phyloP scores from a whole-genome alignment of 2,888 invertebrate species.

The Cheilosia scutellata region DNA sequence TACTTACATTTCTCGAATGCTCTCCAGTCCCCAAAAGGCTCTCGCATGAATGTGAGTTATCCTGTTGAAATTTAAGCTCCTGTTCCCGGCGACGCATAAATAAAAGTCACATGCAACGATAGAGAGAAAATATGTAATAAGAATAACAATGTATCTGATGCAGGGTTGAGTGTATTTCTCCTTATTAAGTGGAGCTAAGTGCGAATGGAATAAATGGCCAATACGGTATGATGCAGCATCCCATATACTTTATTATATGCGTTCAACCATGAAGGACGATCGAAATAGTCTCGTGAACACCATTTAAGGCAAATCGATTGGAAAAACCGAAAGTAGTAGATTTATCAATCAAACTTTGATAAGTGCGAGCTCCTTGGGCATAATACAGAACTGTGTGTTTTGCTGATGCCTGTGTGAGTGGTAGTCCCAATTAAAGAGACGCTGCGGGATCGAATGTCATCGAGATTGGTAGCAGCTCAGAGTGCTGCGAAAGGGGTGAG shows the following conservation, averaged over 20 bases:
- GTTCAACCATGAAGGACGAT: conserved; percentile 43
- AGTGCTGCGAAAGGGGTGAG: conserved; percentile 5
- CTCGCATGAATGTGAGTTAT: conserved; percentile 83
- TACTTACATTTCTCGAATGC: conserved; percentile 86
- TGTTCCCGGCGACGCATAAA: conserved; percentile 68
- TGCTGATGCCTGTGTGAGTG: conserved; percentile 3
- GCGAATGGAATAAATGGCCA: conserved; percentile 37
- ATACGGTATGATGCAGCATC: conserved; percentile 8
- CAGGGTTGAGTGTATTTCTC: conserved; percentile 29
- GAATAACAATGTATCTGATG: conserved; percentile 51
- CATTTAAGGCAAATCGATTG: conserved; percentile 63
- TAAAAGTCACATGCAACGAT: conserved; percentile 34
- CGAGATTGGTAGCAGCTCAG: background rate
- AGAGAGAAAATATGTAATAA: conserved; percentile 37
- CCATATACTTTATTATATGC: conserved; percentile 1
- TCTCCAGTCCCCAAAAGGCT: conserved; percentile 84
- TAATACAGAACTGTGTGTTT: background rate
- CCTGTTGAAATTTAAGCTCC: conserved; percentile 83
- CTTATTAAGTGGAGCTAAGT: conserved; percentile 63
- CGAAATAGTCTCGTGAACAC: conserved; percentile 1
- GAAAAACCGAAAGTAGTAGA: conserved; percentile 50
- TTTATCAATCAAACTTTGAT: conserved; percentile 64
- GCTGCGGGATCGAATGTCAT: conserved; percentile 43
- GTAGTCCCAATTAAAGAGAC: conserved; percentile 49
- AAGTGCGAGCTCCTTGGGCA: conserved; percentile 43